Evolutionary conservation across 2,797 vertebrate species (phyloP).

Genomic region (Poeciliopsis presidionis): DNA sequence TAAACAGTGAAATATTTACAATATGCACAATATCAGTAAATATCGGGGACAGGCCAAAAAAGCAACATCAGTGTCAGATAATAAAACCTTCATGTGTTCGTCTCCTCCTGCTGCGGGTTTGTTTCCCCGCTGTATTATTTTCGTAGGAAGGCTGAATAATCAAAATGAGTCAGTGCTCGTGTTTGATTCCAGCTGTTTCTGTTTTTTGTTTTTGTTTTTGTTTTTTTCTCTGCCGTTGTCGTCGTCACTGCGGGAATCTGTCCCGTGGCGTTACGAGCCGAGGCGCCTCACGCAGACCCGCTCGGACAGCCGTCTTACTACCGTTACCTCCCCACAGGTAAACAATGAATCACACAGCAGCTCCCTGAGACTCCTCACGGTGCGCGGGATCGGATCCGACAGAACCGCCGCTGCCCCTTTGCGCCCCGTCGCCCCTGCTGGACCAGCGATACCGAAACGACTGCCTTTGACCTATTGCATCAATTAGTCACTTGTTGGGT

Average conservation of each 20-base stretch:
- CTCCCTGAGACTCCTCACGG: constrained; percentile 8
- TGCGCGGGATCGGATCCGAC: constrained; percentile 24
- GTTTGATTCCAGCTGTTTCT: background rate
- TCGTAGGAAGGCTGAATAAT: background rate
- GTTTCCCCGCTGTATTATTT: background rate
- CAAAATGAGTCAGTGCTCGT: background rate
- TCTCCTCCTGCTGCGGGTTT: background rate
- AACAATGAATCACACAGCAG: constrained; percentile 19
- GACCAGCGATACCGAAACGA: constrained; percentile 46
- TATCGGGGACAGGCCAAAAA: no score
- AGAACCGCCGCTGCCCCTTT: constrained; percentile 2
- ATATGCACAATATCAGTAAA: no score
- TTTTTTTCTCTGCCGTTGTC: no score
- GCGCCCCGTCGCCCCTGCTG: constrained; percentile 20
- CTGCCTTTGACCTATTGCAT: no score
- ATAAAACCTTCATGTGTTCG: background rate
- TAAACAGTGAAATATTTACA: no score
- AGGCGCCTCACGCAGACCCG: background rate
- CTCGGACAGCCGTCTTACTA: constrained; percentile 1
- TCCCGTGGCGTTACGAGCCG: background rate
- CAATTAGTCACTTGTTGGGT: constrained; percentile 46
- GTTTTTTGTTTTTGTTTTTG: no score
- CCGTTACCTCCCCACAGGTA: constrained; percentile 35
- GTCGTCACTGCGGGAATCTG: background rate
- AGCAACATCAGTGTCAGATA: no score